Evolutionary conservation across 1,140 invertebrate genomes (phyloP).

Genomic region (Penaeus japonicus): DNA sequence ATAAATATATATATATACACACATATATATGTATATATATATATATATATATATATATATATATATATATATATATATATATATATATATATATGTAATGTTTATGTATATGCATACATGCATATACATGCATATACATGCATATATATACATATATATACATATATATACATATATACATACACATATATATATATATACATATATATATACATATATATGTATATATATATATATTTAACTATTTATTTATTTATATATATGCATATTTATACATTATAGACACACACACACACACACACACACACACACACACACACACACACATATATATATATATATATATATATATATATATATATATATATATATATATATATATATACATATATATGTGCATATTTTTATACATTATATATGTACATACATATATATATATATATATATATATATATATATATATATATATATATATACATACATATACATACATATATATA

Average conservation of each 20-base stretch:
- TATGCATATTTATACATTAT: too few relatives aligned
- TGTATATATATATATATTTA: too few relatives aligned
- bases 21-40: slow-evolving; percentile 1
- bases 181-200: too few relatives aligned
- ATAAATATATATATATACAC: neutral
- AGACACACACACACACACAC: too few relatives aligned
- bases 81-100: slow-evolving; percentile 26
- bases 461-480: neutral
- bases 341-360: slow-evolving; percentile 2
- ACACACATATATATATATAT: too few relatives aligned
- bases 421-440: too few relatives aligned
- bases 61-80: slow-evolving; percentile 33
- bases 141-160: neutral
- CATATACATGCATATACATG: slow-evolving; percentile 22
- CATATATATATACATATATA: too few relatives aligned
- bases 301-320: too few relatives aligned
- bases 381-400: neutral
- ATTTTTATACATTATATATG: too few relatives aligned
- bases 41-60: slow-evolving; percentile 18
- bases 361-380: neutral
- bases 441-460: too few relatives aligned
- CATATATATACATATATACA: neutral
- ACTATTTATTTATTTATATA: too few relatives aligned
- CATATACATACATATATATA: neutral
- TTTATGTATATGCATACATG: slow-evolving; percentile 13